Evolutionary conservation across 2,888 invertebrate species (phyloP), one percentile per base, ranked within the genome.

Genomic region (Oligia strigilis): DNA sequence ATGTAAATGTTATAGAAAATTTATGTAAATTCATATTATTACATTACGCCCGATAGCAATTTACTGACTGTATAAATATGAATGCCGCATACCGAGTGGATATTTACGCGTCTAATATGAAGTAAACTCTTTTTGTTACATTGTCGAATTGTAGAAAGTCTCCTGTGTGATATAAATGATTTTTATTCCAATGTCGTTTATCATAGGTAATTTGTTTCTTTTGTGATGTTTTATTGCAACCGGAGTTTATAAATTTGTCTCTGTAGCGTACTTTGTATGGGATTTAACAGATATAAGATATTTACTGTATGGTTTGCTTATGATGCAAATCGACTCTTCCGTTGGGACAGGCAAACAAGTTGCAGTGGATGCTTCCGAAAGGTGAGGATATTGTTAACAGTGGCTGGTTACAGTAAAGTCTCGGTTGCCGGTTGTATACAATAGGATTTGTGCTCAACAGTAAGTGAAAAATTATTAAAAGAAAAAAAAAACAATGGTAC

Each of bases 1-100:
- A 96, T 96, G 96, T 95, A 96, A 96, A 96, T 96, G 94, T 96
- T 94, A 96, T 96, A 95, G 95, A 94, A 94, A 95, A 95, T 95
- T 94, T 96, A 96, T 96, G 96, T 96, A 95, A 96, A 97, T 97
- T 93, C 92, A 92, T 91, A 93, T 95, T 96, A 96, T 96, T 96
- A 95, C 95, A 96, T 96, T 95, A 95, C 94, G 92, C 91, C 91
- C 92, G 93, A 95, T 94, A 94, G 94, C 93, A 94, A 95, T 95
- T 94, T 93, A 95, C 93, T 92, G 93, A 64, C 91, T 93, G 90
- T 94, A 95, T 95, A 95, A 96, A 96, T 95, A 95, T 95, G 93
- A 93, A 91, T 92, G 88, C 92, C 86, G 94, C 94, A 94, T 95
- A 94, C 93, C 91, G 90, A 92, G 88, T 89, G 83, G 81, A 90